Evolutionary conservation across 2,888 invertebrate species (phyloP).

Genomic region (Harpagoxenus sublaevis): DNA sequence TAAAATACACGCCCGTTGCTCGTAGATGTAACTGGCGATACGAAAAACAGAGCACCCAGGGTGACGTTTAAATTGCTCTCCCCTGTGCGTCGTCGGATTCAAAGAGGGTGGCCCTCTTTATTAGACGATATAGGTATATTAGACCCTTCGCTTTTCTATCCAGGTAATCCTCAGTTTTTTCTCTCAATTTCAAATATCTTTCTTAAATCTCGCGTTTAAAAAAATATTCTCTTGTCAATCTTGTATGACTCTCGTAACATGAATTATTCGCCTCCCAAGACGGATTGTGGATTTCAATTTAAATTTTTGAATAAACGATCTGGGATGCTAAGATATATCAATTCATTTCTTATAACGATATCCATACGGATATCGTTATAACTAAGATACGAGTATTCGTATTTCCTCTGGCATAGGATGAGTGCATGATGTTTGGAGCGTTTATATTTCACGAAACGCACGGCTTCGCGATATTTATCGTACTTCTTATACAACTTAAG

Average conservation of each 20-base stretch:
- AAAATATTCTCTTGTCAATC: constrained; percentile 11
- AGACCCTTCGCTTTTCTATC: neutral
- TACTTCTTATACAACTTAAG: neutral
- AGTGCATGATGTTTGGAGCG: neutral
- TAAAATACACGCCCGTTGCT: constrained; percentile 13
- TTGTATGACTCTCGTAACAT: neutral
- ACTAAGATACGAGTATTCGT: neutral
- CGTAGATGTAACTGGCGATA: neutral
- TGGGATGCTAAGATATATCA: neutral
- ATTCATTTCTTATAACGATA: constrained; percentile 4
- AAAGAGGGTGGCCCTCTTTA: neutral
- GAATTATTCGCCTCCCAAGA: neutral
- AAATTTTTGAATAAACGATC: constrained; percentile 4
- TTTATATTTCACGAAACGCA: neutral
- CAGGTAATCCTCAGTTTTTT: neutral
- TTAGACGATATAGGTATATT: neutral
- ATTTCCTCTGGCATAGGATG: neutral
- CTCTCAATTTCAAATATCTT: constrained; percentile 2
- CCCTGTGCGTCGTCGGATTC: neutral
- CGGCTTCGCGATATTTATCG: neutral
- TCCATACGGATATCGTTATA: neutral
- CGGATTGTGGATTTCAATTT: neutral
- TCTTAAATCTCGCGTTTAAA: neutral
- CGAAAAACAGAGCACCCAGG: constrained; percentile 7
- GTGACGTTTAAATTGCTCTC: constrained; percentile 32